Evolutionary conservation across 2,113 vertebrate species (phyloP).

Genomic region (Grallaria varia): DNA sequence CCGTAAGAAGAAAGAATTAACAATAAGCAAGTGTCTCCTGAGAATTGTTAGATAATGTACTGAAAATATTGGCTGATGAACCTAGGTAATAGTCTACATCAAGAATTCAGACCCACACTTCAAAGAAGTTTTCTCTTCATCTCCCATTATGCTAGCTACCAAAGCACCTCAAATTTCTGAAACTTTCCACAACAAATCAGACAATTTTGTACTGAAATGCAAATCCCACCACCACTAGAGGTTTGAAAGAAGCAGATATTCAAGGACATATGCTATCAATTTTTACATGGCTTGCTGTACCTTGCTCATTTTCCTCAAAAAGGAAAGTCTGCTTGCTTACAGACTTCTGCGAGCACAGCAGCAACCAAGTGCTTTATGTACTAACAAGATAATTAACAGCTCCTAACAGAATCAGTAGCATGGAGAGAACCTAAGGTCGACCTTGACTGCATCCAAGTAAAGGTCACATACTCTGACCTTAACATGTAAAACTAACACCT

Average conservation of each 20-base stretch:
- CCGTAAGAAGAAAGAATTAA: not conserved
- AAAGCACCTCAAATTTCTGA: not conserved
- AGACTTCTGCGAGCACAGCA: not conserved
- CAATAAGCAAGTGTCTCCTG: not conserved
- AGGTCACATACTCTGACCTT: not conserved
- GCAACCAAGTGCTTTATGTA: not conserved
- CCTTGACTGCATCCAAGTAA: not conserved
- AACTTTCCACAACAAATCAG: not conserved
- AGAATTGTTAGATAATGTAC: not conserved
- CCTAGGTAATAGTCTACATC: not conserved
- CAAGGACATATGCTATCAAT: not conserved
- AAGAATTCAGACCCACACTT: not conserved
- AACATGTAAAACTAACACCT: not conserved
- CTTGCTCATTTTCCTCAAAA: not conserved
- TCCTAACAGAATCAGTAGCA: not conserved
- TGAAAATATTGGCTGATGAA: not conserved
- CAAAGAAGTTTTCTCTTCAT: not conserved
- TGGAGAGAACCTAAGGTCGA: not conserved
- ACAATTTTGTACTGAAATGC: not conserved
- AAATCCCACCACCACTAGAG: not conserved
- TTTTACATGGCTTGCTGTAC: not conserved
- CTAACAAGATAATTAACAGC: not conserved
- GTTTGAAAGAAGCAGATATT: not conserved
- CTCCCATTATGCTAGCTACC: not conserved
- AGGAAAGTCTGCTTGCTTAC: not conserved